Conservation (phyloP, 1,140 invertebrate genomes). For the Drosophila virilis region DNA sequence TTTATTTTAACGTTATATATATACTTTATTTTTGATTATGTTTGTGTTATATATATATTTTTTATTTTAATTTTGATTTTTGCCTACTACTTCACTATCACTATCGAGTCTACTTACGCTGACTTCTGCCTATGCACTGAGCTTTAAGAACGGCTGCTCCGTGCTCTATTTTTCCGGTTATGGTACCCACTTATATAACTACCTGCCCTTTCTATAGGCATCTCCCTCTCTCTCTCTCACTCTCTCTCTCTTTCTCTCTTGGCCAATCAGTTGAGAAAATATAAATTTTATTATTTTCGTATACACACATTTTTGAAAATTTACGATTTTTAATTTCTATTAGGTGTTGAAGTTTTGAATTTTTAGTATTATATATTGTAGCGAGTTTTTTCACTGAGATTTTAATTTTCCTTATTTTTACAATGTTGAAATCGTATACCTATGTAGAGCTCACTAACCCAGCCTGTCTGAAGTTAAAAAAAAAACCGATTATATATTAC, state of each 20-base stretch:
- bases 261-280: constrained; percentile 1
- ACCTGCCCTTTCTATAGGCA: constrained; percentile 6
- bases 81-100: constrained; percentile 38
- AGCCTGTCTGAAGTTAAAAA: background rate
- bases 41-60: background rate
- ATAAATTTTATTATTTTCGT: background rate
- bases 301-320: background rate
- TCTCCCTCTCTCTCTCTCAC: background rate
- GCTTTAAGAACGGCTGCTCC: constrained; percentile 18
- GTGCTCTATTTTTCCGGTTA: constrained; percentile 29
- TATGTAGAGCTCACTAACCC: constrained; percentile 41
- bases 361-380: constrained; percentile 2
- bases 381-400: constrained; percentile 5
- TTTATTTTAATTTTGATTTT: constrained; percentile 11
- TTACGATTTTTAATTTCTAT: background rate
- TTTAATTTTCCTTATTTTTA: background rate
- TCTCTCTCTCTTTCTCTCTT: constrained; percentile 15
- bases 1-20: constrained; percentile 3
- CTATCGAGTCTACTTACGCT: constrained; percentile 33
- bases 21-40: constrained; percentile 29
- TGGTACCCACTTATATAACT: constrained; percentile 18
- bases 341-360: background rate
- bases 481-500: background rate
- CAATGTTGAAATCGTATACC: constrained; percentile 11
- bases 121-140: constrained; percentile 19